Conservation (phyloP, 2,797 vertebrate genomes). For the Tolypeutes matacus region DNA sequence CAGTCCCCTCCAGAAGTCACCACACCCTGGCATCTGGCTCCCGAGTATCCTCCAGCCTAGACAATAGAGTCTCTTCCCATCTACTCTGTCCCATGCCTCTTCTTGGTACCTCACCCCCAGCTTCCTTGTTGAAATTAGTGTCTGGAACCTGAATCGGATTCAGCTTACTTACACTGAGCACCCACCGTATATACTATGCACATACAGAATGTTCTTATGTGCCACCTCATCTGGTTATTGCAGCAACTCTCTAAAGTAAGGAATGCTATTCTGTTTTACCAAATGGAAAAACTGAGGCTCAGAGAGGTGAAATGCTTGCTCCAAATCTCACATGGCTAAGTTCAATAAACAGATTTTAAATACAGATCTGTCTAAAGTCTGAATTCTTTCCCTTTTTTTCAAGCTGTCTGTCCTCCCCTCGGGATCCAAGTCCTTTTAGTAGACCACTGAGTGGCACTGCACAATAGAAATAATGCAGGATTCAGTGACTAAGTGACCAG, state of each 20-base stretch:
- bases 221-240: neutral
- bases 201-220: accelerated
- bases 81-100: no score
- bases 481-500: neutral
- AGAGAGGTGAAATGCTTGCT: neutral
- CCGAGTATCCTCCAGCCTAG: neutral
- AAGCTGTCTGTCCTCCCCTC: neutral
- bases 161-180: neutral
- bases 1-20: neutral
- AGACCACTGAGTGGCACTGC: neutral
- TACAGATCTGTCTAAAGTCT: neutral
- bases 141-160: neutral
- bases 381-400: neutral
- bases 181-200: neutral
- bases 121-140: neutral
- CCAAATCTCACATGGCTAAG: neutral
- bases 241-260: neutral
- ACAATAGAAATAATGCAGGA: neutral
- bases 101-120: neutral
- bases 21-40: neutral
- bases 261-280: neutral
- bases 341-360: neutral
- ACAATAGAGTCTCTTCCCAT: neutral
- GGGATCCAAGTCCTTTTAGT: neutral
- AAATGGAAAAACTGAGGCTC: neutral